Base-by-base conservation (phyloP, 2,888 invertebrate genomes). In the Melieria crassipennis region DNA sequence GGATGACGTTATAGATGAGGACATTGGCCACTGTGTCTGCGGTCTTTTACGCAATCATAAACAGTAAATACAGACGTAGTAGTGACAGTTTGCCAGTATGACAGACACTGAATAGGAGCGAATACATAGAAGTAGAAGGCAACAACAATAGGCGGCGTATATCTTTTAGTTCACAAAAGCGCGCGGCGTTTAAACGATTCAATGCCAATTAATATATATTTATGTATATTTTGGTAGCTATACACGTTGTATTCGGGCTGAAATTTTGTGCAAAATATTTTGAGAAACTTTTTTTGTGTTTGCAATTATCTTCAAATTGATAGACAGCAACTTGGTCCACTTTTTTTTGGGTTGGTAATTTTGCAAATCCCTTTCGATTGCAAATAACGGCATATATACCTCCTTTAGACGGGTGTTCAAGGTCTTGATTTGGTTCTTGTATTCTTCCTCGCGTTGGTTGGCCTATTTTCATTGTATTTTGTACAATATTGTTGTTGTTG, bases 341-440 rank as follows among this genome's bases (percentile, higher is more conserved):
- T 63, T 69, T 69, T 69, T 65, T 65, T 65, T 30, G n/a, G 13
- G 43, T 64, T 60, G 48, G 56, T 45, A 5, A 7, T 50, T 60
- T 48, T 48, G 63, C n/a, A 7, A 48, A 46, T 43, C 55, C 47
- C 45, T 57, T 47, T n/a, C 13, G 13, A 43, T 57, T 64, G 16
- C 66, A 30, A 30, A 30, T 30, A 30, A 30, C 30, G 30, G 30
- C 30, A 30, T 62, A 73, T 75, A 74, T 87, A 98, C 98, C 98
- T 98, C 98, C 95, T 98, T 98, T 91, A 98, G 96, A 90, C 97
- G 96, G 90, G 95, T 94, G 89, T 95, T 96, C 89, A 97, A 92
- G 89, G 95, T 96, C 94, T 98, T 98, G 93, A 98, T 98, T 92
- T 98, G 98, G 90, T 97, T 96, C 92, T 98, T 98, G 94, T 98